Conservation (phyloP, 1,140 invertebrate genomes). For the Cephus cinctus region DNA sequence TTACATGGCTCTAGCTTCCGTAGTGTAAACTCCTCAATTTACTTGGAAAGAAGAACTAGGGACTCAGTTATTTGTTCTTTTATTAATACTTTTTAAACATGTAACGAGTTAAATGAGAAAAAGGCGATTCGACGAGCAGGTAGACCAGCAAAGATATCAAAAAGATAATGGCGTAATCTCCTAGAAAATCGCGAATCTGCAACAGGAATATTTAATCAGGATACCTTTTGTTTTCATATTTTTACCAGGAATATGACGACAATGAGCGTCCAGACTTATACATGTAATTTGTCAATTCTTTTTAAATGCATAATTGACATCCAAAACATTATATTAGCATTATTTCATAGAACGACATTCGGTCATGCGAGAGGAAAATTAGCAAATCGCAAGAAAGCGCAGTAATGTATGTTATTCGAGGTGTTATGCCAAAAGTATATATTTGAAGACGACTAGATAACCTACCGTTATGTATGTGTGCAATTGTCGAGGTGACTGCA, state of each 20-base stretch:
- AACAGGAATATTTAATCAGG: neutral
- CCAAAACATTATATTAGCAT: neutral
- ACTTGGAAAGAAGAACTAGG: neutral
- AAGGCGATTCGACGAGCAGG: conserved; percentile 10
- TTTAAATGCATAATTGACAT: neutral
- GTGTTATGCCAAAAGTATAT: neutral
- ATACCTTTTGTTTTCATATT: neutral
- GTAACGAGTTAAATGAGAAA: neutral
- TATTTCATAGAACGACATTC: neutral
- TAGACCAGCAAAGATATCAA: conserved; percentile 9
- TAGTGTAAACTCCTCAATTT: neutral
- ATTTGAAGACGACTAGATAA: neutral
- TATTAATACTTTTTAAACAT: neutral
- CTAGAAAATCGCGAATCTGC: conserved; percentile 10
- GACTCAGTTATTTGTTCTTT: neutral
- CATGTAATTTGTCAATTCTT: neutral
- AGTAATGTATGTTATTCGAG: neutral
- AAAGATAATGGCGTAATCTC: conserved; percentile 10
- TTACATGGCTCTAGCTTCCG: no score
- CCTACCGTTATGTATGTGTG: conserved; percentile 4
- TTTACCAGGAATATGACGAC: neutral
- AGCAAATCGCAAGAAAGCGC: neutral
- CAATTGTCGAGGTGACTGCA: conserved; percentile 6
- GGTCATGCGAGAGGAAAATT: neutral
- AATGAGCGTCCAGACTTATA: neutral